Conservation (phyloP, 2,113 vertebrate species). For the Herpetotheres cachinnans region DNA sequence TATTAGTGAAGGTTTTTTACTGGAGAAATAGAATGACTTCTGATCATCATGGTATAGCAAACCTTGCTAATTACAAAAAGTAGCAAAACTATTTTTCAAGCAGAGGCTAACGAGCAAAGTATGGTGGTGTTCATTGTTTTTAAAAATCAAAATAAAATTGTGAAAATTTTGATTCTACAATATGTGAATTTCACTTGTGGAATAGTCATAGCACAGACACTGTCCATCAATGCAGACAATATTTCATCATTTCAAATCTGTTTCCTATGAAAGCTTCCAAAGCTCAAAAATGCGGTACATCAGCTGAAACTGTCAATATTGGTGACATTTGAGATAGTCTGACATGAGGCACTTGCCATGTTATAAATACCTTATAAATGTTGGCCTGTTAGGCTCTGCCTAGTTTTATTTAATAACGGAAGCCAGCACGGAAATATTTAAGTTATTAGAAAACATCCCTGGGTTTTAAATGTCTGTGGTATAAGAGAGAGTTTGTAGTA, state of each 20-base stretch:
- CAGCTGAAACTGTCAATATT: background rate
- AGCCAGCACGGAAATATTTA: background rate
- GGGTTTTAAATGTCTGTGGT: background rate
- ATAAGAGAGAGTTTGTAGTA: background rate
- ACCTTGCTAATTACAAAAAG: background rate
- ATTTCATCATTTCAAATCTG: background rate
- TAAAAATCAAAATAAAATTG: background rate
- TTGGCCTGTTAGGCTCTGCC: background rate
- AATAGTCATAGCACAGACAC: background rate
- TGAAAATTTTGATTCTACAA: background rate
- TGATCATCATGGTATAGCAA: background rate
- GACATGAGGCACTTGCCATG: background rate
- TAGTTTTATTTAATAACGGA: background rate
- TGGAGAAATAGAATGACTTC: background rate
- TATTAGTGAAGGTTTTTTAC: background rate
- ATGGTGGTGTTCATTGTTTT: background rate
- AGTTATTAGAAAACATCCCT: background rate
- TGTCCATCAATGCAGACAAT: background rate
- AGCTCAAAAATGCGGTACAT: background rate
- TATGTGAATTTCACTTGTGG: background rate
- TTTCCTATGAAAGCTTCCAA: background rate
- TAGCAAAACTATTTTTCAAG: background rate
- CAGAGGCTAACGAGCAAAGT: background rate
- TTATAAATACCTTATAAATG: background rate
- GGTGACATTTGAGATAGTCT: background rate